A percentile compares a stretch with the other conserved stretches of the same genome.
Conservation (phyloP, 2,113 vertebrate species). For the Donacobius atricapilla region DNA sequence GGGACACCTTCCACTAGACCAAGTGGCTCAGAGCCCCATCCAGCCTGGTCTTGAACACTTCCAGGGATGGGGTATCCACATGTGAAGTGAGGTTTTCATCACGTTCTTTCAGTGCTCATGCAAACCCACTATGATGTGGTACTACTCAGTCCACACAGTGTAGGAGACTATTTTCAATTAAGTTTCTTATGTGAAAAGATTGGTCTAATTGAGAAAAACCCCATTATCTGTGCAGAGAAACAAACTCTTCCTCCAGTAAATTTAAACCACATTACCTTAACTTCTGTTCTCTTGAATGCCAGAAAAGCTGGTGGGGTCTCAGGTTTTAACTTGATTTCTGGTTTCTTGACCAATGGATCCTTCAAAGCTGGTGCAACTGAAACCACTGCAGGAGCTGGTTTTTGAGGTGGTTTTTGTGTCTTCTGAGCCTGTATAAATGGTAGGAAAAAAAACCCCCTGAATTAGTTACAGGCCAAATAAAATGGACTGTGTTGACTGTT, state of each 20-base stretch:
- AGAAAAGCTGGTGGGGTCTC: conserved; percentile 88
- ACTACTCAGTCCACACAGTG: neutral
- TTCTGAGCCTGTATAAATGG: conserved; percentile 85
- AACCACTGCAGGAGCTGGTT: conserved; percentile 84
- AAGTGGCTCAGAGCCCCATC: neutral
- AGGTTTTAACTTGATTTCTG: conserved; percentile 88
- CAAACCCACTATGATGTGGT: neutral
- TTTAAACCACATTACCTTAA: conserved; percentile 80
- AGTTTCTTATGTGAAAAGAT: neutral
- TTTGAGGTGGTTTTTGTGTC: conserved; percentile 92
- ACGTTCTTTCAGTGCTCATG: neutral
- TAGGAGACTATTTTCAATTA: neutral
- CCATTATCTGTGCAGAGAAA: neutral
- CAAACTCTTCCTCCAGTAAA: neutral
- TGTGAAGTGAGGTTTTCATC: neutral
- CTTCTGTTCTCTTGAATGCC: conserved; percentile 95
- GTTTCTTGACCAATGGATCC: conserved; percentile 91
- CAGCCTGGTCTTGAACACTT: neutral
- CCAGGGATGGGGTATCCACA: neutral
- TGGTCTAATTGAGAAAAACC: neutral
- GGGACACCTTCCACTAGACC: neutral
- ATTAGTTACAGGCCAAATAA: neutral
- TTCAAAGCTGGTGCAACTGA: conserved; percentile 87
- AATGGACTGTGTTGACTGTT: neutral
- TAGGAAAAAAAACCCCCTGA: neutral